Evolutionary conservation across 1,140 invertebrate genomes (phyloP), one percentile per base, ranked within the genome.

Genomic region (Bombus pascuorum): DNA sequence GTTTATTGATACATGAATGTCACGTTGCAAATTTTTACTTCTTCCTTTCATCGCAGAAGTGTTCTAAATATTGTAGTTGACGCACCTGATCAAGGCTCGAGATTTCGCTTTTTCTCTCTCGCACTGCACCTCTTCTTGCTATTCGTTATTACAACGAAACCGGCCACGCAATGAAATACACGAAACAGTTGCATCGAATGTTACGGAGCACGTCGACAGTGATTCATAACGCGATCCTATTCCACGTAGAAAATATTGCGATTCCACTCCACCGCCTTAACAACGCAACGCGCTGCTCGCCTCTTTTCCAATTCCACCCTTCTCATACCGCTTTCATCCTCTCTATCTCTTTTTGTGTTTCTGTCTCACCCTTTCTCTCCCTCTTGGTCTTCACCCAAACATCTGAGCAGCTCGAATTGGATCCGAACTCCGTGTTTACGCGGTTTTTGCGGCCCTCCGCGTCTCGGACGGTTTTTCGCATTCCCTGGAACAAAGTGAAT

Each of bases 211-310:
- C 53, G 44, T 71, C 85, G 62, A 28, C 83, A 74, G 83, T 85
- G 86, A 90, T 83, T 90, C 83, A 89, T 90, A 88, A 87, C 70
- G 65, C 77, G 75, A 76, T 75, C 66, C 85, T 79, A 84, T 79
- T 70, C 76, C 73, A 34, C 42, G 57, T 65, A 84, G 75, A 32
- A 87, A 85, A 86, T 87, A 87, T 86, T 76, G 86, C 77, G 62
- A 87, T 87, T 85, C 72, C 71, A 53, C 47, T 53, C 39, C 76
- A 32, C 53, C 70, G 82, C 57, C 62, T 85, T 86, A 85, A 85
- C 83, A 85, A 86, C 39, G 75, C 42, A 44, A 22, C 62, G 12
- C 34, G 3, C 22, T 32, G 76, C 18, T 44, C 75, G 15, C 22
- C 68, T 70, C 71, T 76, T 77, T 66, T 76, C 75, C 65, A 72